Percentiles rank a stretch among this genome's conserved stretches.
phyloP scores from a whole-genome alignment of 2,113 vertebrate species.

The Hymenochirus boettgeri region DNA sequence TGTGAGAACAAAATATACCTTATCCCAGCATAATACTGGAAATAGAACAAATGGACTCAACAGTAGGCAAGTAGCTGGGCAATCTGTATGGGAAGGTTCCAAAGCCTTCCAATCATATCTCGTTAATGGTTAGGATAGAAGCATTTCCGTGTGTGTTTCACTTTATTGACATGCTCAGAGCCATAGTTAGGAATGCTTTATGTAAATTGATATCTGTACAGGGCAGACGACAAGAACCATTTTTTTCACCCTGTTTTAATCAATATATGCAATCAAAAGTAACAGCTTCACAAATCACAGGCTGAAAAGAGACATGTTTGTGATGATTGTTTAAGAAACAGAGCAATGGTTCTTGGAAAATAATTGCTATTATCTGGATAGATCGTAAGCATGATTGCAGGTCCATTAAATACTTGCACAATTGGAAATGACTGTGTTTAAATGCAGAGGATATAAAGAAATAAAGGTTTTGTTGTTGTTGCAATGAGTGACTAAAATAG shows the following conservation, averaged over 20 bases:
- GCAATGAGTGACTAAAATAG: too few species aligned
- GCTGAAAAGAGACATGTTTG: neutral
- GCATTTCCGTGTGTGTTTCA: conserved; percentile 59
- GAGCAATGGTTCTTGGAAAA: neutral
- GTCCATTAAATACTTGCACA: conserved; percentile 17
- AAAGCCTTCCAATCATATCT: conserved; percentile 68
- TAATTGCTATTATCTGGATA: neutral
- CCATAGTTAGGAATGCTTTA: neutral
- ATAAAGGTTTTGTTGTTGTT: conserved; percentile 55
- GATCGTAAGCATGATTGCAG: neutral
- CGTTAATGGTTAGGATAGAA: conserved; percentile 50
- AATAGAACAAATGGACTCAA: conserved; percentile 62
- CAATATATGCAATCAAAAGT: neutral
- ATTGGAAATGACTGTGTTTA: conserved; percentile 40
- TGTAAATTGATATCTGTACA: neutral
- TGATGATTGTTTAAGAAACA: neutral
- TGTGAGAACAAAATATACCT: neutral
- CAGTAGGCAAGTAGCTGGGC: conserved; percentile 62
- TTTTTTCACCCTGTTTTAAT: neutral
- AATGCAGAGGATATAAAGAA: conserved; percentile 52
- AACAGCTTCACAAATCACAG: neutral
- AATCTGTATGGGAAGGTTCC: conserved; percentile 69
- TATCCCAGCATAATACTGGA: conserved; percentile 54
- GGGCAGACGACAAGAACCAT: neutral
- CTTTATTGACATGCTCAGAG: conserved; percentile 18